Conservation (phyloP, 1,140 invertebrate genomes). For the Calephelis nemesis region DNA sequence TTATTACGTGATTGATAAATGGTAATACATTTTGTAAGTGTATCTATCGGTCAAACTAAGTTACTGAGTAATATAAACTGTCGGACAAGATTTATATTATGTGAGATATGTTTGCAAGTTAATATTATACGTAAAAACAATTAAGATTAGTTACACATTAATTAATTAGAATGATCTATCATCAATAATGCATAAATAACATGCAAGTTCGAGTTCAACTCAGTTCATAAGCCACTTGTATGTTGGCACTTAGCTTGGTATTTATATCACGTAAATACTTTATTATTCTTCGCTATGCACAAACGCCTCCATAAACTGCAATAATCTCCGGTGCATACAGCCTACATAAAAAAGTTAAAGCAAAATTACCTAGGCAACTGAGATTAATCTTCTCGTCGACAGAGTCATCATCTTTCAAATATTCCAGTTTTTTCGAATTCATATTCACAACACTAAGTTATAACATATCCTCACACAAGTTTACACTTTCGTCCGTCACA, state of each 20-base stretch:
- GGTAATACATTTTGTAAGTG: too few relatives aligned
- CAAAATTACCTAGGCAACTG: conserved; percentile 71
- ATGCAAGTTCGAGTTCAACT: not conserved
- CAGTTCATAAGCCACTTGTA: too few relatives aligned
- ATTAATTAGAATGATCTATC: not conserved
- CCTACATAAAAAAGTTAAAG: conserved; percentile 24
- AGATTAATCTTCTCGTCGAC: conserved; percentile 71
- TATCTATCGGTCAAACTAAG: too few relatives aligned
- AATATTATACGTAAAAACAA: too few relatives aligned
- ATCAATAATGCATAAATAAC: not conserved
- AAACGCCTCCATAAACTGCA: conserved; percentile 23
- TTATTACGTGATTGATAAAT: too few relatives aligned
- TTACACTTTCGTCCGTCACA: conserved; percentile 45
- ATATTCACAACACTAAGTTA: conserved; percentile 43
- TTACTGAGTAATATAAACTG: too few relatives aligned
- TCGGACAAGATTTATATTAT: too few relatives aligned
- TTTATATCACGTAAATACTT: conserved; percentile 3
- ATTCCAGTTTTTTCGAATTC: conserved; percentile 77
- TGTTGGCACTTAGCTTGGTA: too few relatives aligned
- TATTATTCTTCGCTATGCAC: not conserved
- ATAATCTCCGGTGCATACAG: conserved; percentile 21
- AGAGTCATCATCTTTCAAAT: conserved; percentile 66
- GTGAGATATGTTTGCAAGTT: too few relatives aligned
- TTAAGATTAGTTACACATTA: too few relatives aligned
- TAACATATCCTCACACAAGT: conserved; percentile 48